Conservation (phyloP, 1,140 invertebrate genomes). For the Lineus longissimus region DNA sequence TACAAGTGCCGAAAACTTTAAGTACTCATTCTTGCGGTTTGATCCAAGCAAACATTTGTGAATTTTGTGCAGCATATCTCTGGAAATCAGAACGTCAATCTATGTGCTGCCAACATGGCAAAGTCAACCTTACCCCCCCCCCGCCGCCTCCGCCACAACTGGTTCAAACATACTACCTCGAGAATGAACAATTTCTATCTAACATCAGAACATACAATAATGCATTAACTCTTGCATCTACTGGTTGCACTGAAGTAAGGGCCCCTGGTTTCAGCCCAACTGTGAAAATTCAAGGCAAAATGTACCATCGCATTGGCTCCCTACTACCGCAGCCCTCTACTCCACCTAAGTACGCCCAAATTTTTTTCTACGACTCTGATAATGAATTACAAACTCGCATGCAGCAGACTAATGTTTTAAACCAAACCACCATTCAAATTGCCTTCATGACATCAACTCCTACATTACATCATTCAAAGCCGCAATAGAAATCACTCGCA, state of each 20-base stretch:
- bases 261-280: constrained; percentile 41
- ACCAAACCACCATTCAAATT: not conserved
- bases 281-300: constrained; percentile 56
- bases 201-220: constrained; percentile 53
- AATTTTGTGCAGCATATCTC: not conserved
- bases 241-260: constrained; percentile 41
- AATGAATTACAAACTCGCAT: constrained; percentile 40
- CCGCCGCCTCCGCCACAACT: not conserved
- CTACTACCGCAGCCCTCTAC: constrained; percentile 36
- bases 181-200: constrained; percentile 40
- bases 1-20: too few species aligned
- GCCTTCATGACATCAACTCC: constrained; percentile 37
- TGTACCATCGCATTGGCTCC: constrained; percentile 53
- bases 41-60: not conserved
- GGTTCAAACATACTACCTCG: not conserved
- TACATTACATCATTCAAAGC: constrained; percentile 45
- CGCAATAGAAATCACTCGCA: constrained; percentile 40
- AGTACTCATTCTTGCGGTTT: not conserved
- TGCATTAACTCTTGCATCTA: constrained; percentile 52
- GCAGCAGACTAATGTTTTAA: constrained; percentile 2
- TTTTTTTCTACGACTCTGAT: constrained; percentile 40
- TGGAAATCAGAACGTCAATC: not conserved
- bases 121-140: not conserved
- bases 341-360: constrained; percentile 50
- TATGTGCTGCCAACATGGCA: constrained; percentile 1